Evolutionary conservation across 1,140 invertebrate genomes (phyloP), one percentile per base, ranked within the genome.

Genomic region (Magallana ariakensis): DNA sequence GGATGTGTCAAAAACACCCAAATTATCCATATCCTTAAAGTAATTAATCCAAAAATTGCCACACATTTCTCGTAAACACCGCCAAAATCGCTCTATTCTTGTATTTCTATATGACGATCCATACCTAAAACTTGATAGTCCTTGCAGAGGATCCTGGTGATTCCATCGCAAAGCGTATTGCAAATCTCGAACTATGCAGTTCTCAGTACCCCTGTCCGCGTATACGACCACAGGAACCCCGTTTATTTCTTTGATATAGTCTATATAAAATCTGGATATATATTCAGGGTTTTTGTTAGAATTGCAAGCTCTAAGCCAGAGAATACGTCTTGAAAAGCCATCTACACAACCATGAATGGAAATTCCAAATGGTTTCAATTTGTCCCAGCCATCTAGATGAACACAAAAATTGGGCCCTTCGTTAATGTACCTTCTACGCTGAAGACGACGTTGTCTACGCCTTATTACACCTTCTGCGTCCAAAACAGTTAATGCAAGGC

Each of bases 381-480:
- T 87, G 62, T 87, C 82, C 81, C 86, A 84, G 9, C 86, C 86
- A 80, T 87, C 86, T 26, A 84, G 56, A 55, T 87, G 58, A 57
- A 87, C 83, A 19, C 60, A 81, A 80, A 87, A 87, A 58, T 87
- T 87, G 26, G 82, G 86, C 22, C 86, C 86, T 57, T n/a, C 60
- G 53, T 87, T 87, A 15, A 15, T 9, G 33, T 83, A 84, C 3
- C 22, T 10, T 66, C 81, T n/a, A 54, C 85, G 26, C n/a, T 81
- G 56, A 19, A 86, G 15, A 19, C 2, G 5, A n/a, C 53, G 54
- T 8, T 15, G 54, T 26, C 75, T 46, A 4, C 85, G 15, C 9
- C 8, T 15, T 8, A 13, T 0, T 19, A 83, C 81, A n/a, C 81
- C 81, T 57, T 83, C 58, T 19, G 19, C 46, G n/a, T 87, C 86